Evolutionary conservation across 2,888 invertebrate genomes (phyloP).

Genomic region (Mythimna pallens): DNA sequence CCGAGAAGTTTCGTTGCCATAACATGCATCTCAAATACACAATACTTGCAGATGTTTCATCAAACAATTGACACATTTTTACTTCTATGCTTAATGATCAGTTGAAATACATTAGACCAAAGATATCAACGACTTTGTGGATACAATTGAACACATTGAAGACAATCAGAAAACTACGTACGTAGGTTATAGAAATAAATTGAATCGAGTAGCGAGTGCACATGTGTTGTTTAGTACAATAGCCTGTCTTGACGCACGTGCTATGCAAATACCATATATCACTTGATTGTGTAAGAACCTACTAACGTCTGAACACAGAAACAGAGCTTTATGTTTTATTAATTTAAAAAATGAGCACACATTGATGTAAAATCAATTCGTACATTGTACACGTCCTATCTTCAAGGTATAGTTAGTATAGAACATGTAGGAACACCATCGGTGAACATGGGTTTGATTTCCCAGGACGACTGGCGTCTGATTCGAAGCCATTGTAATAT

Average conservation of each 20-base stretch:
- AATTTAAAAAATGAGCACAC: not conserved
- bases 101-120: slow-evolving; percentile 11
- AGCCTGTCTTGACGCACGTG: slow-evolving; percentile 40
- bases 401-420: not conserved
- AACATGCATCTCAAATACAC: slow-evolving; percentile 1
- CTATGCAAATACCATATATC: slow-evolving; percentile 17
- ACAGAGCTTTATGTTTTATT: not conserved
- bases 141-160: slow-evolving; percentile 31
- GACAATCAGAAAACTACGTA: slow-evolving; percentile 26
- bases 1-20: not conserved
- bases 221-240: slow-evolving; percentile 27
- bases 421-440: not conserved
- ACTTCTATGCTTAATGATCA: not conserved
- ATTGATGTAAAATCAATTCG: not conserved
- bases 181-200: slow-evolving; percentile 29
- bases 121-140: slow-evolving; percentile 12
- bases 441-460: slow-evolving; percentile 8
- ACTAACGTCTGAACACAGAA: slow-evolving; percentile 6
- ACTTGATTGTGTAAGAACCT: slow-evolving; percentile 16
- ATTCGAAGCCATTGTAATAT: not conserved
- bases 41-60: not conserved
- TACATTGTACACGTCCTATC: not conserved
- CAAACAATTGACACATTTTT: not conserved
- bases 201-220: slow-evolving; percentile 9
- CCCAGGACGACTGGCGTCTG: not conserved